Conservation (phyloP, 2,888 invertebrate species). For the Aphodius sticticus region DNA sequence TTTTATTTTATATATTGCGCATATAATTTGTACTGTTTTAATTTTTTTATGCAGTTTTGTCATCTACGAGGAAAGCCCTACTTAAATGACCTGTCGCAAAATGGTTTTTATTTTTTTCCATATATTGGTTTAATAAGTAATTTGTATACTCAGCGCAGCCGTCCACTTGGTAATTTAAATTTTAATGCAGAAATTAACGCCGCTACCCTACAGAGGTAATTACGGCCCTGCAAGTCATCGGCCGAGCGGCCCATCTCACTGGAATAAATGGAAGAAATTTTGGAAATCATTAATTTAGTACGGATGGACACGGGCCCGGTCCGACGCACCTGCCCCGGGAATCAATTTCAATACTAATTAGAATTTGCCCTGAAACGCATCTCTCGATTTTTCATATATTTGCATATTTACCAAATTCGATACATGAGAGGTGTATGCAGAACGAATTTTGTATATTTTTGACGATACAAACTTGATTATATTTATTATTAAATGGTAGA, state of each 20-base stretch:
- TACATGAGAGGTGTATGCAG: background rate
- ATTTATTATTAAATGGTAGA: no score
- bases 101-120: background rate
- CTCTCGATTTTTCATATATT: constrained; percentile 18
- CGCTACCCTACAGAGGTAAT: constrained; percentile 28
- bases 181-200: constrained; percentile 29
- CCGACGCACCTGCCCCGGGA: constrained; percentile 5
- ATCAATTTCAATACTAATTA: constrained; percentile 23
- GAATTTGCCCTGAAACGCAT: background rate
- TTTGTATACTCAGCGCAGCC: constrained; percentile 39
- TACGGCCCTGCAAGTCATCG: constrained; percentile 23
- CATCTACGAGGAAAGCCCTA: no score
- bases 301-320: background rate
- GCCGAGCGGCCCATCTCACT: background rate
- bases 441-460: background rate
- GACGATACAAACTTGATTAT: no score
- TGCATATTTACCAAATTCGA: constrained; percentile 5
- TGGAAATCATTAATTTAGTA: constrained; percentile 19
- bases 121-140: background rate
- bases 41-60: no score
- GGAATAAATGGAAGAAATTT: constrained; percentile 22
- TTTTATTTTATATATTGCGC: no score
- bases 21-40: no score
- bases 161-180: constrained; percentile 41
- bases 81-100: no score